Base-by-base conservation (phyloP, 2,888 invertebrate genomes). In the Cepaea hortensis region DNA sequence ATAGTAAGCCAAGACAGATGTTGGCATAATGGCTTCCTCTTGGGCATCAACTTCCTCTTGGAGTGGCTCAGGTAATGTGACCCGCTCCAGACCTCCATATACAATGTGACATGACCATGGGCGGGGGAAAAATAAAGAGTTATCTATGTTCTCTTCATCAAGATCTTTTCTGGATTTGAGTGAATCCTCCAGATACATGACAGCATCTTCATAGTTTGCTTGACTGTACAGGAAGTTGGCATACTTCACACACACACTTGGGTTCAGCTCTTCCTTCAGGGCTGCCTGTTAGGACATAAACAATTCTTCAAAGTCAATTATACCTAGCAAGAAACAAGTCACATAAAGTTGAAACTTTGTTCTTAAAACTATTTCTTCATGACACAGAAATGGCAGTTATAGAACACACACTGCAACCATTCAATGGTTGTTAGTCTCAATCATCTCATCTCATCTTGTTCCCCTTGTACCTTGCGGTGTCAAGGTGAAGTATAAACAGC, bases 141-240 rank as follows among this genome's bases (percentile, higher is more conserved):
- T 86, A 23, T 84, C 81, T 11, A 83, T 76, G 61, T 86, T 77
- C 77, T 82, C 82, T 62, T 82, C 75, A 15, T 82, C 86, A 46
- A 86, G 86, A 7, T 46, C 13, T 46, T 76, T 86, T 13, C 80
- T 84, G 80, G 90, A 89, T 77, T 90, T 90, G 62, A 92, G 84
- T n/a, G 91, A 91, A 70, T 92, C 92, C 72, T 92, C 91, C 79
- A 94, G 88, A 84, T 92, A 90, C 83, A 91, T 86, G 35, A 93
- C 90, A 11, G 93, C 94, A 81, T 93, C 92, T 3, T 92, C 92
- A 88, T 91, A 93, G 84, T 93, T 91, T 35, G 91, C 92, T 87
- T 94, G 94, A 82, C 93, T 93, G 89, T 92, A 93, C 65, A 94
- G 89, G 87, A 92, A 94, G 89, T 93, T 94, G 55, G 93, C 93